A percentile compares a stretch with the other conserved stretches of the same genome.
Evolutionary conservation across 2,888 invertebrate genomes (phyloP).

Genomic region (Podabrus alpinus): DNA sequence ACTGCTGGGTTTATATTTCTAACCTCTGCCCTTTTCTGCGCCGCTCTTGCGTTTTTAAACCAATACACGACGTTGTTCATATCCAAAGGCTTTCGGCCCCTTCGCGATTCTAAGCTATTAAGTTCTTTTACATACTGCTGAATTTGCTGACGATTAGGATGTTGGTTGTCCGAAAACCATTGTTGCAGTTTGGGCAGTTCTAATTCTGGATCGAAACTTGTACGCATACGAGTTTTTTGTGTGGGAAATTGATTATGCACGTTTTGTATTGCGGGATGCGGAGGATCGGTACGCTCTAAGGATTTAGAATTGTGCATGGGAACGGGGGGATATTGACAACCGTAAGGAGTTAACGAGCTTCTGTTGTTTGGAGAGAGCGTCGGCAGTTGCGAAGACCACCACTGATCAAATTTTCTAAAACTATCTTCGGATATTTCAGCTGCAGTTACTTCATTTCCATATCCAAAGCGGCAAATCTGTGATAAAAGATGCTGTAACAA

Average conservation of each 20-base stretch:
- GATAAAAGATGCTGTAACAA: slow-evolving; percentile 73
- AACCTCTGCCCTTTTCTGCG: slow-evolving; percentile 88
- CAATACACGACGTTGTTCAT: slow-evolving; percentile 95
- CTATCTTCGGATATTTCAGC: slow-evolving; percentile 82
- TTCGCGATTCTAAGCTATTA: slow-evolving; percentile 88
- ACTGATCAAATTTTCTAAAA: slow-evolving; percentile 86
- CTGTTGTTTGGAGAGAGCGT: slow-evolving; percentile 56
- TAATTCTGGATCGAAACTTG: slow-evolving; percentile 95
- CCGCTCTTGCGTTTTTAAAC: slow-evolving; percentile 98
- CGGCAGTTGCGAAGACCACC: slow-evolving; percentile 81
- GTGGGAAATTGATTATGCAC: slow-evolving; percentile 78
- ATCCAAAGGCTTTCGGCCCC: slow-evolving; percentile 91
- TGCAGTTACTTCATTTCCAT: slow-evolving; percentile 67
- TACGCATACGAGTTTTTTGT: slow-evolving; percentile 92
- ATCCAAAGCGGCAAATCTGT: slow-evolving; percentile 80
- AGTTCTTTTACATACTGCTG: slow-evolving; percentile 93
- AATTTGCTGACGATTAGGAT: slow-evolving; percentile 95
- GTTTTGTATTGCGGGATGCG: slow-evolving; percentile 77
- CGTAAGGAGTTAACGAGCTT: slow-evolving; percentile 55
- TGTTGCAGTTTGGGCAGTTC: slow-evolving; percentile 94
- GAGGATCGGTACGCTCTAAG: slow-evolving; percentile 60
- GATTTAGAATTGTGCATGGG: slow-evolving; percentile 52
- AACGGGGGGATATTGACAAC: slow-evolving; percentile 58
- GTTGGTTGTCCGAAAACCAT: slow-evolving; percentile 97
- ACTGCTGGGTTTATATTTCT: slow-evolving; percentile 64